Percentiles rank a stretch among this genome's conserved stretches.
These are phyloP conservation scores for Pimpla rufipes DNA, from an alignment of 2,888 invertebrate species.

Conservation along the genomic window DNA sequence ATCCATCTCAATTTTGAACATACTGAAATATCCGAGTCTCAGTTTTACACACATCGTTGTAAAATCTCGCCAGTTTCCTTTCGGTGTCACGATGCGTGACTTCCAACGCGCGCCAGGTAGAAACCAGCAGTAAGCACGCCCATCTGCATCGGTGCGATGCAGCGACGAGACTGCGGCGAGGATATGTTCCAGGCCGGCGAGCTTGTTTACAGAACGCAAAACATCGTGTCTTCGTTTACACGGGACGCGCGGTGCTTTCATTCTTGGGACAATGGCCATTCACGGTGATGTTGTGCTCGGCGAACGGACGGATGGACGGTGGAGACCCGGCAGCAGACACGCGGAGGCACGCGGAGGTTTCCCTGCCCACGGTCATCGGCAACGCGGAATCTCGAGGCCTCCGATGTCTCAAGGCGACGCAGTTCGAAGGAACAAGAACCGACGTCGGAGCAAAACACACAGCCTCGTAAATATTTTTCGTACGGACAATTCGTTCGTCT, in stretches of 20 bases:
- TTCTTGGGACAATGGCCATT: slow-evolving; percentile 60
- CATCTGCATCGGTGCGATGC: slow-evolving; percentile 31
- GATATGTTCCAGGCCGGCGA: slow-evolving; percentile 51
- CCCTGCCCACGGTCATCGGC: slow-evolving; percentile 50
- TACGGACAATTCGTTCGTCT: slow-evolving; percentile 26
- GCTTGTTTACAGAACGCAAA: slow-evolving; percentile 62
- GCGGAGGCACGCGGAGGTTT: slow-evolving; percentile 36
- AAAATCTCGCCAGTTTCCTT: slow-evolving; percentile 20
- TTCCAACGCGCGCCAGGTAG: neutral
- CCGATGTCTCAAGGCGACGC: slow-evolving; percentile 15
- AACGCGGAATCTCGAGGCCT: slow-evolving; percentile 42
- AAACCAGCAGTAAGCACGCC: slow-evolving; percentile 25
- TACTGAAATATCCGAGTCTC: neutral
- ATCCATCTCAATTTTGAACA: too few relatives aligned
- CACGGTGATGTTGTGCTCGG: slow-evolving; percentile 51
- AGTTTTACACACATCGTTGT: neutral
- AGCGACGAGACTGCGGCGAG: slow-evolving; percentile 38
- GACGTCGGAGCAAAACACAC: neutral
- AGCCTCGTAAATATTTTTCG: slow-evolving; percentile 56
- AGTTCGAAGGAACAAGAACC: neutral
- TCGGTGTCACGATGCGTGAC: slow-evolving; percentile 29
- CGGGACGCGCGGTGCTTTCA: slow-evolving; percentile 43
- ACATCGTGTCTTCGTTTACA: slow-evolving; percentile 60
- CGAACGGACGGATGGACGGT: slow-evolving; percentile 14
- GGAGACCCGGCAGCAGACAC: neutral